Evolutionary conservation across 1,140 invertebrate species (phyloP).

Genomic region (Leucophenga varia): DNA sequence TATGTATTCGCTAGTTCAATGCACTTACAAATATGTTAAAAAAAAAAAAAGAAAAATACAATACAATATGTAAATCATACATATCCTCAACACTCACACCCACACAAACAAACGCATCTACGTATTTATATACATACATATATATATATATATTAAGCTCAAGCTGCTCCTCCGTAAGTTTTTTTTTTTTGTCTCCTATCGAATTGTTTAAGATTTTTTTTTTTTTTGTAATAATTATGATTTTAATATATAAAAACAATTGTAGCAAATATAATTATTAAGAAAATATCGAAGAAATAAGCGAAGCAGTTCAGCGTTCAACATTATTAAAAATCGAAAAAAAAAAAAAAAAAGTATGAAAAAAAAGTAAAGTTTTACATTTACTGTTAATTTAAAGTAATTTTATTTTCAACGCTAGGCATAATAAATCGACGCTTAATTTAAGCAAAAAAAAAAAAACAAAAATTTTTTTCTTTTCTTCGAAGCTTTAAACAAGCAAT

Average conservation of each 20-base stretch:
- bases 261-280: conserved; percentile 35
- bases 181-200: conserved; percentile 8
- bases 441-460: conserved; percentile 29
- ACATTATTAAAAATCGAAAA: too few relatives aligned
- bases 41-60: background rate
- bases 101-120: conserved; percentile 9
- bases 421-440: conserved; percentile 34
- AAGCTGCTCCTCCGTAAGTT: background rate
- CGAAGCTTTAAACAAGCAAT: background rate
- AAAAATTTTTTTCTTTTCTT: background rate
- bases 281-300: conserved; percentile 1
- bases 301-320: too few relatives aligned
- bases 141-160: background rate
- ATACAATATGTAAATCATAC: conserved; percentile 25
- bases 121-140: conserved; percentile 7
- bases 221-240: conserved; percentile 41
- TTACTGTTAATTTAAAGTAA: conserved; percentile 51
- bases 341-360: too few relatives aligned
- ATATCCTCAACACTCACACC: conserved; percentile 1
- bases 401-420: conserved; percentile 9
- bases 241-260: conserved; percentile 25
- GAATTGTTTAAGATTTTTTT: conserved; percentile 27
- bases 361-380: conserved; percentile 26
- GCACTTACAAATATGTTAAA: too few relatives aligned
- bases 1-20: too few relatives aligned